Evolutionary conservation across 2,113 vertebrate genomes (phyloP).

Genomic region (Notechis scutatus): DNA sequence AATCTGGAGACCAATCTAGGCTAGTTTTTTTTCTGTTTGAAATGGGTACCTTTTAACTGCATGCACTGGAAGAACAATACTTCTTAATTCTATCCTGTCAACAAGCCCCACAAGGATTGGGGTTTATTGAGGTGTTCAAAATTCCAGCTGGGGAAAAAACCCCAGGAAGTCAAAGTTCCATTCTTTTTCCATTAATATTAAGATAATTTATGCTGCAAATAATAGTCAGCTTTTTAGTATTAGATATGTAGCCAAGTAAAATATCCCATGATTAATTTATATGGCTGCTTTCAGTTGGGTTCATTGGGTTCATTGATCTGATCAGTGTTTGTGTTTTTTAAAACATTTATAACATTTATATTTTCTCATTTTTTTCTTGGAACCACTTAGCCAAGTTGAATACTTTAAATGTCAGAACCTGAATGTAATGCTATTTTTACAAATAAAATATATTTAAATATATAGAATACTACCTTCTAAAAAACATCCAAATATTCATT

Average conservation of each 20-base stretch:
- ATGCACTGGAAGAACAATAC: background rate
- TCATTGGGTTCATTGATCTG: background rate
- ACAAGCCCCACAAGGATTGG: background rate
- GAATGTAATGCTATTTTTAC: background rate
- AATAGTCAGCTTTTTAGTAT: background rate
- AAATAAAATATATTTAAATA: background rate
- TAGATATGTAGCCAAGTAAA: background rate
- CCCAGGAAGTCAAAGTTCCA: background rate
- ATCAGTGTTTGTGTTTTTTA: background rate
- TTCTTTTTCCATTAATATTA: background rate
- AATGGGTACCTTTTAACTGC: background rate
- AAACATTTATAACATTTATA: background rate
- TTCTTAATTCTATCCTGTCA: background rate
- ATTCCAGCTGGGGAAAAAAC: background rate
- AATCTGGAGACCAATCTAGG: background rate
- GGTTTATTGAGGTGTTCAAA: background rate
- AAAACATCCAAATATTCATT: background rate
- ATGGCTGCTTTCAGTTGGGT: background rate
- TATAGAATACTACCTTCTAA: background rate
- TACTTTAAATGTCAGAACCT: background rate
- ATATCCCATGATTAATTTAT: background rate
- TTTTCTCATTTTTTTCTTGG: background rate
- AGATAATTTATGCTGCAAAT: background rate
- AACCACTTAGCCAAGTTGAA: background rate
- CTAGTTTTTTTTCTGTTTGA: background rate